Conservation (phyloP, 2,113 vertebrate species). For the Butorides virescens region DNA sequence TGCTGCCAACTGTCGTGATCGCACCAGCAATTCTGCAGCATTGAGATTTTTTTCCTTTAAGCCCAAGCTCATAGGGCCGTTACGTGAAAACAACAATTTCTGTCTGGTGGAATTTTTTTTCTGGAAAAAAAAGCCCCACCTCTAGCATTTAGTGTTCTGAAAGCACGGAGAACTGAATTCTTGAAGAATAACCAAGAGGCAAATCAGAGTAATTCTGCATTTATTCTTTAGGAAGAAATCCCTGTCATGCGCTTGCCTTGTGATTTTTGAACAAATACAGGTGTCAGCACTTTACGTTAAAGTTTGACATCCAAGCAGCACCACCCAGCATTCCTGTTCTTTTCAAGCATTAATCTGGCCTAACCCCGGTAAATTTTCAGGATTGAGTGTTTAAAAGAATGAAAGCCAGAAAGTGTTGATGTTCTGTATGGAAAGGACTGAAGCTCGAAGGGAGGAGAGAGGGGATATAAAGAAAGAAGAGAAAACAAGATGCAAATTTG, state of each 20-base stretch:
- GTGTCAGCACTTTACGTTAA: not conserved
- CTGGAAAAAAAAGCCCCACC: not conserved
- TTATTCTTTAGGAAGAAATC: not conserved
- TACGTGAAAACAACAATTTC: not conserved
- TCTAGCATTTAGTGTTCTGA: not conserved
- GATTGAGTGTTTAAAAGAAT: not conserved
- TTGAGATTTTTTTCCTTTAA: not conserved
- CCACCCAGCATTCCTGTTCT: not conserved
- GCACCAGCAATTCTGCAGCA: not conserved
- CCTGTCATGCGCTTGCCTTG: not conserved
- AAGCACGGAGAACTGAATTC: not conserved
- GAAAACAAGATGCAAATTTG: not conserved
- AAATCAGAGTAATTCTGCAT: not conserved
- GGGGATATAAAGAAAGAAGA: not conserved
- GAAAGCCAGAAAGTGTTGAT: not conserved
- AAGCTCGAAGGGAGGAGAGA: not conserved
- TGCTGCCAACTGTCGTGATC: not conserved
- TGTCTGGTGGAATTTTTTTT: not conserved
- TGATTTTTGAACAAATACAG: not conserved
- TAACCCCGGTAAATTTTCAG: not conserved
- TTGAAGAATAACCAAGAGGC: not conserved
- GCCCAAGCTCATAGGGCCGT: not conserved
- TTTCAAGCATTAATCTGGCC: not conserved
- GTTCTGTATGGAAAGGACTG: not conserved
- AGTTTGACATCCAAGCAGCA: not conserved